Percentiles rank a stretch among this genome's conserved stretches.
phyloP scores from a whole-genome alignment of 2,797 vertebrate species.

The Astyanax mexicanus region DNA sequence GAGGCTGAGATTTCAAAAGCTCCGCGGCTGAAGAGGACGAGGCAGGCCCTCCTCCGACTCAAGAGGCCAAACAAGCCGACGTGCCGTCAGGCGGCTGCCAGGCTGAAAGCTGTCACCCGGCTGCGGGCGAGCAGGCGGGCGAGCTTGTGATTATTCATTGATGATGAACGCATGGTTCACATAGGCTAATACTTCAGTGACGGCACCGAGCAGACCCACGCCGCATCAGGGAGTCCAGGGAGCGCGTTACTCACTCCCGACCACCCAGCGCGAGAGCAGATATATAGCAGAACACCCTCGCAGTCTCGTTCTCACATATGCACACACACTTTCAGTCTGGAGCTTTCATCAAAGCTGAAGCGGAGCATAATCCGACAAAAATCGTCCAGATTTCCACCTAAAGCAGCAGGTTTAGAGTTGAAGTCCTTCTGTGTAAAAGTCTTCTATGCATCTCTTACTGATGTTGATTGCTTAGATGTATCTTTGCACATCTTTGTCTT shows the following conservation, averaged over 20 bases:
- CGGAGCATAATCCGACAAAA: not conserved
- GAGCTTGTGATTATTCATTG: constrained; percentile 49
- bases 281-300: constrained; percentile 7
- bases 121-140: constrained; percentile 11
- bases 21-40: constrained; percentile 1
- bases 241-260: constrained; percentile 48
- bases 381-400: not conserved
- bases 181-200: constrained; percentile 49
- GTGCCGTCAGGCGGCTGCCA: constrained; percentile 17
- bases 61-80: constrained; percentile 30
- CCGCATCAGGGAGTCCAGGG: constrained; percentile 39
- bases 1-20: constrained; percentile 41
- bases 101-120: constrained; percentile 25
- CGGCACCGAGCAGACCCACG: constrained; percentile 43
- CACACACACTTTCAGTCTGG: not conserved
- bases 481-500: too few species aligned
- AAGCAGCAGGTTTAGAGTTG: not conserved
- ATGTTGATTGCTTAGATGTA: too few species aligned
- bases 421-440: too few species aligned
- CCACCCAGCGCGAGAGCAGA: constrained; percentile 45
- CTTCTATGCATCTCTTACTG: too few species aligned
- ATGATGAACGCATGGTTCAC: constrained; percentile 45
- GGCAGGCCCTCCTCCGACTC: not conserved
- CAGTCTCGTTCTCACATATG: not conserved
- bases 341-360: not conserved